A percentile compares a stretch with the other conserved stretches of the same genome.
These are phyloP conservation scores for Grus americana DNA, from an alignment of 2,113 vertebrate species.

Conservation along the genomic window DNA sequence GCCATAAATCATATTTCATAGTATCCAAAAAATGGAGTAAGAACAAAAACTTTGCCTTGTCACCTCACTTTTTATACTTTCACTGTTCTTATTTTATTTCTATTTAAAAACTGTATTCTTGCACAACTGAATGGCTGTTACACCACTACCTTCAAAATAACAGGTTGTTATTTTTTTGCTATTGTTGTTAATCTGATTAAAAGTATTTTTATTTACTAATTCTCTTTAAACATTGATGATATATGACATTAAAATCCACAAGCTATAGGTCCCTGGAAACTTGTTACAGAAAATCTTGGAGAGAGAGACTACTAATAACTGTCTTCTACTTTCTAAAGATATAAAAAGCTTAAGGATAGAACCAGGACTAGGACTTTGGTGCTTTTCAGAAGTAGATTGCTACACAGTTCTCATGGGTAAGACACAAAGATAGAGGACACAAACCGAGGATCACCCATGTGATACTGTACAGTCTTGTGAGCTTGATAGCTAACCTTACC, in stretches of 20 bases:
- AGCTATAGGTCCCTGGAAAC: neutral
- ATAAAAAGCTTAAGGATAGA: neutral
- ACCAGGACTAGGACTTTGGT: neutral
- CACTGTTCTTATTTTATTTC: neutral
- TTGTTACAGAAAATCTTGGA: neutral
- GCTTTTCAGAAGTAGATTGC: neutral
- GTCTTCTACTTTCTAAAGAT: neutral
- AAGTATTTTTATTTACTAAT: neutral
- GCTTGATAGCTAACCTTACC: neutral
- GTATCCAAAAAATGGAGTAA: neutral
- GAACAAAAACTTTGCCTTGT: conserved; percentile 1
- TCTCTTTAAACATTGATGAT: neutral
- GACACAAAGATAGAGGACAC: neutral
- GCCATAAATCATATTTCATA: conserved; percentile 38
- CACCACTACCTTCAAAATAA: neutral
- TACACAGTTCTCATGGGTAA: neutral
- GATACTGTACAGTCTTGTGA: neutral
- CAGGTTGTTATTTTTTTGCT: neutral
- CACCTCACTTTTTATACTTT: neutral
- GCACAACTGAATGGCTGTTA: neutral
- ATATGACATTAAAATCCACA: neutral
- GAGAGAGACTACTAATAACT: neutral
- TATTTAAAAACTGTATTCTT: neutral
- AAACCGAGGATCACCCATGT: neutral
- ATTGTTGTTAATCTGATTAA: neutral